Evolutionary conservation across 2,797 vertebrate species (phyloP).

Genomic region (Phataginus tetradactyla): DNA sequence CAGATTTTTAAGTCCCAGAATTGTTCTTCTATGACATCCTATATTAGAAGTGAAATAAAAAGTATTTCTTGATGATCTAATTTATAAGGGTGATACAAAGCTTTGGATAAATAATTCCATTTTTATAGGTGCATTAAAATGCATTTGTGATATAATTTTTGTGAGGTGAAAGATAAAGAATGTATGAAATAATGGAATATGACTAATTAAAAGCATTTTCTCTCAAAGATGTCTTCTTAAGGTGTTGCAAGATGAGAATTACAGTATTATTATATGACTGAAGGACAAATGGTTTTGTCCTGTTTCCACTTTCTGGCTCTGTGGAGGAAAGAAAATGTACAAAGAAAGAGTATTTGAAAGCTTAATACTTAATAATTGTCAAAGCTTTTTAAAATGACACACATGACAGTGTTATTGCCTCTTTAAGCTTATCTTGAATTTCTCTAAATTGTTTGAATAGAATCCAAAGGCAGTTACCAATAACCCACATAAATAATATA

Average conservation of each 20-base stretch:
- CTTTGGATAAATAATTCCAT: neutral
- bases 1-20: neutral
- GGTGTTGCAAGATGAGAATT: conserved; percentile 28
- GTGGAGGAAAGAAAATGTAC: neutral
- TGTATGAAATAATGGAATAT: neutral
- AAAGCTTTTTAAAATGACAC: conserved; percentile 54
- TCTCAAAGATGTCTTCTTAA: neutral
- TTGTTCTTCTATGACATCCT: neutral
- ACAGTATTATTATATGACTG: neutral
- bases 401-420: conserved; percentile 35
- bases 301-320: neutral
- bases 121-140: conserved; percentile 9
- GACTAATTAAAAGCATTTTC: conserved; percentile 50
- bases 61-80: neutral
- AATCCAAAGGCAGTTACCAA: conserved; percentile 72
- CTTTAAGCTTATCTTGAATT: conserved; percentile 6
- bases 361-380: conserved; percentile 55
- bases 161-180: neutral
- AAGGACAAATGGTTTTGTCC: conserved; percentile 49
- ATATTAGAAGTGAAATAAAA: neutral
- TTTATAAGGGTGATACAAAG: neutral
- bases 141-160: neutral
- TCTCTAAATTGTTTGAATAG: conserved; percentile 69
- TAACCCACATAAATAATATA: conserved; percentile 73
- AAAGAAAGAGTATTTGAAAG: conserved; percentile 29